A percentile compares a stretch with the other conserved stretches of the same genome.
Conservation (phyloP, 2,113 vertebrate species). For the Progne subis region DNA sequence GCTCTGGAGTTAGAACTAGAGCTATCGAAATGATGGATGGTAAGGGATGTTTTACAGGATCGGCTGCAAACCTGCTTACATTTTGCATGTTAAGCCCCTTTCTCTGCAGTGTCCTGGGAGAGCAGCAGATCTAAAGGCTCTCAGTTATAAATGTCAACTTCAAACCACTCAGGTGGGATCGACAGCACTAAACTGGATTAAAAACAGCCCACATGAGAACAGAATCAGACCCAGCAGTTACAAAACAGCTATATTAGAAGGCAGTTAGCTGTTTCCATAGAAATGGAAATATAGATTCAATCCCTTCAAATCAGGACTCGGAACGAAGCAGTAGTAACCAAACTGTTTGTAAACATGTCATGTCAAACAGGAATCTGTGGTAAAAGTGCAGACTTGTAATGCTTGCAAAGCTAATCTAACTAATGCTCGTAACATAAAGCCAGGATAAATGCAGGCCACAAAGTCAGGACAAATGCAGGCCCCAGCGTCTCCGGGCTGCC, state of each 20-base stretch:
- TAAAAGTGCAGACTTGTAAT: not conserved
- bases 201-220: constrained; percentile 34
- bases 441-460: not conserved
- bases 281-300: constrained; percentile 41
- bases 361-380: not conserved
- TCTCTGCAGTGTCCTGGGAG: not conserved
- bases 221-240: constrained; percentile 16
- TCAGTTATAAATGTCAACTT: not conserved
- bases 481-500: accelerated
- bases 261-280: constrained; percentile 56
- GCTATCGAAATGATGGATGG: not conserved
- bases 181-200: not conserved
- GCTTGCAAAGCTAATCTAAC: not conserved
- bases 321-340: not conserved
- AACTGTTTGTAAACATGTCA: not conserved
- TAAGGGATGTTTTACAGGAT: not conserved
- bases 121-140: not conserved
- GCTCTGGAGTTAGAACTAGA: not conserved
- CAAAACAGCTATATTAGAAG: constrained; percentile 44
- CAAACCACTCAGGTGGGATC: constrained; percentile 9
- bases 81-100: not conserved
- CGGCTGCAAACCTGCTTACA: not conserved
- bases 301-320: not conserved
- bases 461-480: not conserved
- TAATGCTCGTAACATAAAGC: not conserved